Evolutionary conservation across 2,113 vertebrate species (phyloP).

Genomic region (Pitta sordida): DNA sequence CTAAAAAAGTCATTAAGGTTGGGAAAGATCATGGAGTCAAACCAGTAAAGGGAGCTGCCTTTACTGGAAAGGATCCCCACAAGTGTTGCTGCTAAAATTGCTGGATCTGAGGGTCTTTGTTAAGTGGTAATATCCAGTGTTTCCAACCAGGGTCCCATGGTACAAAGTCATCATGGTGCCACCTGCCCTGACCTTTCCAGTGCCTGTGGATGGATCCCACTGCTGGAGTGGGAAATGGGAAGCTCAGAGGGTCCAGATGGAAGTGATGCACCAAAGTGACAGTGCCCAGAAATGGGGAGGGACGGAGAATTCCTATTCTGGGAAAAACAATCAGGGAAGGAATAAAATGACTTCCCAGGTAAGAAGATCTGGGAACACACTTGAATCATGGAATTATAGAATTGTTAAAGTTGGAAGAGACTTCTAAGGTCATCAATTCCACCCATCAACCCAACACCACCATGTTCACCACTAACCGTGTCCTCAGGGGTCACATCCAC

Average conservation of each 20-base stretch:
- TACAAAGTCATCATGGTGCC: neutral
- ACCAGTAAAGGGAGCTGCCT: neutral
- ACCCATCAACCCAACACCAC: too few species aligned
- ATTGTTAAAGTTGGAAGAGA: neutral
- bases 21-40: neutral
- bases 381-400: accelerated
- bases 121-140: neutral
- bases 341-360: neutral
- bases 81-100: neutral
- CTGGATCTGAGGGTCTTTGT: accelerated
- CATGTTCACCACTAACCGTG: neutral
- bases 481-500: neutral
- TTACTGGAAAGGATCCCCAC: neutral
- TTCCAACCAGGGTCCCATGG: neutral
- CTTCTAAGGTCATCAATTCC: too few species aligned
- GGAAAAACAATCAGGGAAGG: neutral
- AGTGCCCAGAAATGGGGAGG: neutral
- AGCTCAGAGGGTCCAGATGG: neutral
- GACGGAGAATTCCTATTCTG: neutral
- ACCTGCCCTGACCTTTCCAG: neutral
- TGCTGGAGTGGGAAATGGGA: neutral
- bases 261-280: neutral
- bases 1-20: neutral
- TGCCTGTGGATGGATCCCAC: neutral
- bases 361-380: too few species aligned